These are phyloP conservation scores for Hyles vespertilio DNA, from an alignment of 1,140 invertebrate species.

Conservation along the genomic window DNA sequence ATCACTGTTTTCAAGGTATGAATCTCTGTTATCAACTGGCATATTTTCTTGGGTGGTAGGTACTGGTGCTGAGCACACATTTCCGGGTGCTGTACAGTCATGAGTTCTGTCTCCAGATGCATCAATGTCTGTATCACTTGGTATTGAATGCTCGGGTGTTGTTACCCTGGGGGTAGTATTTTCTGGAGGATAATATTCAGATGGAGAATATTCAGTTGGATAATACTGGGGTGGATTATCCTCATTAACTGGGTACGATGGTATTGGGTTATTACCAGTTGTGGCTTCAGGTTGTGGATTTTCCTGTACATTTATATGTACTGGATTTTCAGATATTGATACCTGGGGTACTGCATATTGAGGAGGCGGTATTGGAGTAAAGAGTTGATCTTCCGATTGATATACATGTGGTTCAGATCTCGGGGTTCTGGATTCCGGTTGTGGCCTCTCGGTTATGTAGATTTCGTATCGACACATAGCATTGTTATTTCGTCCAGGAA, in stretches of 20 bases:
- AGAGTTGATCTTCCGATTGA: neutral
- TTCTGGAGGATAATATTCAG: neutral
- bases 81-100: no score
- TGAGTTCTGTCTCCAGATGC: no score
- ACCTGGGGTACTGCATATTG: no score
- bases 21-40: no score
- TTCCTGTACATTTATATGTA: neutral
- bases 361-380: neutral
- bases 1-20: conserved; percentile 24
- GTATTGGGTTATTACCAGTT: neutral
- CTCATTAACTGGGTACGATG: neutral
- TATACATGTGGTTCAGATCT: neutral
- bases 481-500: conserved; percentile 47
- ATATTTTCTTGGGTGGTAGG: no score
- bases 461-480: conserved; percentile 47
- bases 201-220: no score
- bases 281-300: conserved; percentile 1
- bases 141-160: no score
- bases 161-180: no score
- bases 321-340: neutral
- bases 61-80: no score
- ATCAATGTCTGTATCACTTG: no score
- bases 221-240: no score
- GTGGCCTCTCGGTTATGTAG: conserved; percentile 7
- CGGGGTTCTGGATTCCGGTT: no score